Base-by-base conservation (phyloP, 2,797 vertebrate species). In the Limosa lapponica region DNA sequence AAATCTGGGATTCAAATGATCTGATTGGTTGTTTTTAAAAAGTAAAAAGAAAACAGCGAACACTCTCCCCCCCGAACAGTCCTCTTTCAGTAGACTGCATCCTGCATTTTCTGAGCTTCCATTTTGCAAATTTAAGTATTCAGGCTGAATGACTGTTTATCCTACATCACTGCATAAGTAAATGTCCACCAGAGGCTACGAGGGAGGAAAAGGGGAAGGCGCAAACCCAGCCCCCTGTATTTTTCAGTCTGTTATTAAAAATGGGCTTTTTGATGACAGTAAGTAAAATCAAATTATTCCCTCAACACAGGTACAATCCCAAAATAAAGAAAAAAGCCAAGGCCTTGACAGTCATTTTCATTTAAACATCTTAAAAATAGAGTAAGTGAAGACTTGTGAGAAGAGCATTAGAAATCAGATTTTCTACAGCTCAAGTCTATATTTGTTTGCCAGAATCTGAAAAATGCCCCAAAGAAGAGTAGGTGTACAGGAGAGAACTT, bases 391-490 rank as follows among this genome's bases (percentile, higher is more conserved):
- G 62, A 41, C 79, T 85, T 82, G 20, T 75, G 65, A n/a, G 49
- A 57, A 67, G 13, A 80, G 46, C 28, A 30, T 48, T 82, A 72
- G 34, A 54, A 80, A 78, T 39, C 5, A 4, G 23, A 66, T 89
- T 89, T 79, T 92, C 28, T 70, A 16, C 34, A 70, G 44, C 69
- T 91, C 16, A 81, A 36, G 74, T 92, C 58, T 69, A 61, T 55
- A 82, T 93, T 95, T 80, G 70, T 96, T 96, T 95, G 48, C 85
- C 80, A 59, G 67, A 95, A 72, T 69, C 77, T 70, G 74, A 81
- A 95, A 96, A 96, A 83, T 87, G 66, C 51, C 67, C 15, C 71
- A 73, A 93, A 95, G 84, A 94, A 72, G 51, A 91, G 46, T 32
- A 82, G 67, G 43, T 73, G 32, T 54, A 52, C 34, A 41, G 52